Percentiles rank a stretch among this genome's conserved stretches.
phyloP scores from a whole-genome alignment of 2,888 invertebrate species.

The Hydriomena furcata region DNA sequence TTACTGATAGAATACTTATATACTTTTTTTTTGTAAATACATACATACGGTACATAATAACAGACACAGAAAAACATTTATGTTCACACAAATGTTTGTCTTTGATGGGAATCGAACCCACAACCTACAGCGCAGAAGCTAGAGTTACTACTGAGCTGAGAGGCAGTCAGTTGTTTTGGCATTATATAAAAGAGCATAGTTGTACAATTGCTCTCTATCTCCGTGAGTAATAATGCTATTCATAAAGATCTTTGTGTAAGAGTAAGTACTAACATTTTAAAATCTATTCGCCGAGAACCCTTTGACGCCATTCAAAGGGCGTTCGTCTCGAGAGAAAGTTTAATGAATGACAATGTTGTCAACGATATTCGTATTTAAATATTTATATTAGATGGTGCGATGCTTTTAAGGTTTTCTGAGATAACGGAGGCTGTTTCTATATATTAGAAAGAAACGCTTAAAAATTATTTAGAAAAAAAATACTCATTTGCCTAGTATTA shows the following conservation, averaged over 20 bases:
- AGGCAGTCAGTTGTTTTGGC: background rate
- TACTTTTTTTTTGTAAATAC: no score
- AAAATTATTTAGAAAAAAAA: no score
- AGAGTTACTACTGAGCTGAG: no score
- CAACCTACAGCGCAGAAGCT: no score
- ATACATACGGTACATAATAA: no score
- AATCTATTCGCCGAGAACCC: slow-evolving; percentile 45
- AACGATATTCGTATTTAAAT: slow-evolving; percentile 50
- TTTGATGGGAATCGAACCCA: no score
- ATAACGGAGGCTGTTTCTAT: slow-evolving; percentile 1
- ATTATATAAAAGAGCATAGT: background rate
- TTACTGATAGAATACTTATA: no score
- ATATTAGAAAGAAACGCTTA: no score
- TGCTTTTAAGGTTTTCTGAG: slow-evolving; percentile 24
- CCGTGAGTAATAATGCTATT: slow-evolving; percentile 11
- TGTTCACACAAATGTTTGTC: background rate
- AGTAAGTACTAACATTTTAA: slow-evolving; percentile 32
- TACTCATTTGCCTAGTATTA: no score
- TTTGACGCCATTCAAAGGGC: slow-evolving; percentile 50
- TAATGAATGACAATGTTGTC: slow-evolving; percentile 52
- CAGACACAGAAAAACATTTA: no score
- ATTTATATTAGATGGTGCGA: slow-evolving; percentile 44
- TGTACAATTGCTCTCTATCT: slow-evolving; percentile 7
- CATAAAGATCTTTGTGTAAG: slow-evolving; percentile 26
- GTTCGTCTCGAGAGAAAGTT: slow-evolving; percentile 55